Evolutionary conservation across 2,113 vertebrate species (phyloP), one percentile per base, ranked within the genome.

Genomic region (Sinocyclocheilus maitianheensis): DNA sequence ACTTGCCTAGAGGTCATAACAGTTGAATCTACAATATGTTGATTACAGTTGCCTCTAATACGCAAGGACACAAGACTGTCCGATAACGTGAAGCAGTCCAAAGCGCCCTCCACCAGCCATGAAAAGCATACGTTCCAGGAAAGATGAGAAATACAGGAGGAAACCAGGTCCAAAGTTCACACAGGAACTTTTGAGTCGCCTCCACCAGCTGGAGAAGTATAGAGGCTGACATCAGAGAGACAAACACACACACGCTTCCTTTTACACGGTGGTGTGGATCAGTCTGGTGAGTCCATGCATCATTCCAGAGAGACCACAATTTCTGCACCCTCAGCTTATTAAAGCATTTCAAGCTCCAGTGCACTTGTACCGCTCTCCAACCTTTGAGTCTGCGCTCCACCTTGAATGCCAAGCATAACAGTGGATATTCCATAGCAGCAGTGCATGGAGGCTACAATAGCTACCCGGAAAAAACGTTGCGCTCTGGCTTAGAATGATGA

Each of bases 351-450:
- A 94, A 92, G 91, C 93, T 91, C 93, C 93, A 93, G 81, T 90
- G 92, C 92, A 90, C 84, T 86, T 84, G 81, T 58, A 86, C 81
- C 71, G 71, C 63, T 86, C 88, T 74, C 48, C 92, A 84, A 91
- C 91, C 91, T 92, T 94, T 93, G 92, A 90, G 90, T 90, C 83
- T 80, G 89, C 90, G 85, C 87, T 88, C 92, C 89, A 87, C 89
- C 89, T 90, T 86, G 90, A 94, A 94, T 94, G 93, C 93, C 93
- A 94, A 93, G 91, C 92, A 93, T 91, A 93, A 90, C 90, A 79
- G 86, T 93, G 91, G 92, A 93, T 93, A 91, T 88, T 91, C 88
- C 91, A 90, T 90, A 84, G 90, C 91, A 92, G 88, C 84, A 89
- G 77, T 92, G 92, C 93, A 84, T 91, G 90, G 89, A 88, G 77